phyloP scores from a whole-genome alignment of 1,140 invertebrate genomes.

The Trialeurodes vaporariorum region DNA sequence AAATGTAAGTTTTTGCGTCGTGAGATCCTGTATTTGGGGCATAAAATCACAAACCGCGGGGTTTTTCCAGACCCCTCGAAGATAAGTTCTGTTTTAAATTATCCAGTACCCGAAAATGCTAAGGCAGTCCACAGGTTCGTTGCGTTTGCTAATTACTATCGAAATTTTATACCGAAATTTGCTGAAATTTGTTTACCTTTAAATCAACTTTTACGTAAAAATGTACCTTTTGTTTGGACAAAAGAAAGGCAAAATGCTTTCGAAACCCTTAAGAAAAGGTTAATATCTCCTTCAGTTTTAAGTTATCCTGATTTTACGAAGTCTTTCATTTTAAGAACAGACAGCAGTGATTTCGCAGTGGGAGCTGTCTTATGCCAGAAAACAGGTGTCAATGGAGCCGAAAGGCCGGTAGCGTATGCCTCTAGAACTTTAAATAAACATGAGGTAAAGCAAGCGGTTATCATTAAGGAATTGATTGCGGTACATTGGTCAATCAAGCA shows the following conservation, averaged over 20 bases:
- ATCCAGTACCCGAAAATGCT: neutral
- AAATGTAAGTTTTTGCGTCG: neutral
- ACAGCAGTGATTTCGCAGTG: neutral
- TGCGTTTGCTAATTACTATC: neutral
- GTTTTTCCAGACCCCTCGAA: neutral
- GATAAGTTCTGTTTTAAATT: neutral
- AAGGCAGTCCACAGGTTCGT: neutral
- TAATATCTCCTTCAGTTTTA: neutral
- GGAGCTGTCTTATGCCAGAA: neutral
- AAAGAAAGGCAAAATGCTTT: neutral
- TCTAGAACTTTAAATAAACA: neutral
- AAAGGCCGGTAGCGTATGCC: neutral
- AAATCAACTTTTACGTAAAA: neutral
- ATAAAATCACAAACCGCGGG: neutral
- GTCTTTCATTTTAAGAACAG: neutral
- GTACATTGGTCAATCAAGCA: neutral
- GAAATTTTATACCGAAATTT: neutral
- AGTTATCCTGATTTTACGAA: neutral
- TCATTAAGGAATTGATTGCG: neutral
- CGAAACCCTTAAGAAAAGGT: neutral
- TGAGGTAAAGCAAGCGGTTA: neutral
- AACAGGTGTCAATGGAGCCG: neutral
- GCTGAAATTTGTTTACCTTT: neutral
- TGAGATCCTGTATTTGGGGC: neutral
- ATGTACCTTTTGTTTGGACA: neutral